These are phyloP conservation scores for Machaerirhynchus nigripectus DNA, from an alignment of 2,113 vertebrate species.

Conservation along the genomic window DNA sequence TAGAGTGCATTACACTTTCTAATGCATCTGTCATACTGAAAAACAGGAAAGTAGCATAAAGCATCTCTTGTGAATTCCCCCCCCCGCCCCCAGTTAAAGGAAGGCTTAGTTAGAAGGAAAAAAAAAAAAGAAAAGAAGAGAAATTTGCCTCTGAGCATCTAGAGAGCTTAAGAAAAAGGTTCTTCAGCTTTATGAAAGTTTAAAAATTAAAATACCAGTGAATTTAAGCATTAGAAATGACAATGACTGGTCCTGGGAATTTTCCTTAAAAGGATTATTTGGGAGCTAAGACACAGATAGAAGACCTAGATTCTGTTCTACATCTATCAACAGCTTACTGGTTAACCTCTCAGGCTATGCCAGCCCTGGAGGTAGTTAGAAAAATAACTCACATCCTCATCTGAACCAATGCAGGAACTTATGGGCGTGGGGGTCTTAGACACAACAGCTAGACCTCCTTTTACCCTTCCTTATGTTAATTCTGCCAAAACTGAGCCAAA, in stretches of 20 bases:
- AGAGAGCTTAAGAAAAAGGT: background rate
- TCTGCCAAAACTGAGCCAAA: background rate
- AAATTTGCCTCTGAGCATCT: slow-evolving; percentile 20
- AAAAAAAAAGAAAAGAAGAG: background rate
- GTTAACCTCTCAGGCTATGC: background rate
- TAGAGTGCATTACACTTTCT: slow-evolving; percentile 65
- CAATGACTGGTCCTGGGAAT: background rate
- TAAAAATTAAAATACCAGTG: slow-evolving; percentile 31
- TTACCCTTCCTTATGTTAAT: background rate
- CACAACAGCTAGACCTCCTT: background rate
- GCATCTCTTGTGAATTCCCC: slow-evolving; percentile 15
- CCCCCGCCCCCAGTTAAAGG: background rate
- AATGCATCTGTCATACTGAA: slow-evolving; percentile 60
- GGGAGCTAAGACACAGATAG: background rate
- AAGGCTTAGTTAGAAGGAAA: background rate
- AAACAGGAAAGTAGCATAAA: slow-evolving; percentile 60
- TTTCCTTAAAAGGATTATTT: slow-evolving; percentile 1
- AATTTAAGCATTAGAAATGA: slow-evolving; percentile 20
- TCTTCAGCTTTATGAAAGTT: slow-evolving; percentile 10
- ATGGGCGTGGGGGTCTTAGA: background rate
- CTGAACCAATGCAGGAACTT: background rate
- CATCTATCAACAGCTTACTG: background rate
- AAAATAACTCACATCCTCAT: background rate
- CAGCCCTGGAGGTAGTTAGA: background rate
- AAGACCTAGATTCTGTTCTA: slow-evolving; percentile 3